Evolutionary conservation across 2,888 invertebrate species (phyloP).

Genomic region (Eupelmus urozonus): DNA sequence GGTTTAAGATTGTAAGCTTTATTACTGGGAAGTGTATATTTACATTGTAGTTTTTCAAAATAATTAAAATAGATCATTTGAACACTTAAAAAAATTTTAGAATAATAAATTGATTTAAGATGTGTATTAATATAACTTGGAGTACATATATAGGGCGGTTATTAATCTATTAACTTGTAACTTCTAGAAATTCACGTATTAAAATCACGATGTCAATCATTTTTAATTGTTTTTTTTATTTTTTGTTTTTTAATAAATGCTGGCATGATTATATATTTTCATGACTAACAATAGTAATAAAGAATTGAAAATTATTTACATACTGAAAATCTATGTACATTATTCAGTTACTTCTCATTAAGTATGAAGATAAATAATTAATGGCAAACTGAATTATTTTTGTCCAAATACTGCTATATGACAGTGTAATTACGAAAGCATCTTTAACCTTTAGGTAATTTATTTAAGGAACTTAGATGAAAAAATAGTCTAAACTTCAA

Average conservation of each 20-base stretch:
- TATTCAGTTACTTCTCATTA: conserved; percentile 2
- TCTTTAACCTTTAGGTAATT: neutral
- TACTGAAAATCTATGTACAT: conserved; percentile 42
- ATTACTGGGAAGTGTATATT: too few relatives aligned
- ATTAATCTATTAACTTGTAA: too few relatives aligned
- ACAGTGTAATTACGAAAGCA: conserved; percentile 11
- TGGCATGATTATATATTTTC: conserved; percentile 24
- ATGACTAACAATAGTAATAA: conserved; percentile 22
- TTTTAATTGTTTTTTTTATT: too few relatives aligned
- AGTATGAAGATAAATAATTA: conserved; percentile 11
- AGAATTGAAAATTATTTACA: conserved; percentile 42
- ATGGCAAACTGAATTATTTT: neutral
- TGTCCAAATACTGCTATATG: neutral
- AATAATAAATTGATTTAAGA: too few relatives aligned
- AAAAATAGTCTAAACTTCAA: conserved; percentile 2
- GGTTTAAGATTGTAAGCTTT: too few relatives aligned
- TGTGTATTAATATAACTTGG: too few relatives aligned
- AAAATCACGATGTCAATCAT: too few relatives aligned
- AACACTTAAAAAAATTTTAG: too few relatives aligned
- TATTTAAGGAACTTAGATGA: conserved; percentile 27
- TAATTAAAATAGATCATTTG: too few relatives aligned
- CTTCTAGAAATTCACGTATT: too few relatives aligned
- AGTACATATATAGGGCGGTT: too few relatives aligned
- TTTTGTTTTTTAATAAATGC: conserved; percentile 24
- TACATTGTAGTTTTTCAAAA: too few relatives aligned